phyloP scores from a whole-genome alignment of 1,140 invertebrate species.

The Drosophila micromelanica region DNA sequence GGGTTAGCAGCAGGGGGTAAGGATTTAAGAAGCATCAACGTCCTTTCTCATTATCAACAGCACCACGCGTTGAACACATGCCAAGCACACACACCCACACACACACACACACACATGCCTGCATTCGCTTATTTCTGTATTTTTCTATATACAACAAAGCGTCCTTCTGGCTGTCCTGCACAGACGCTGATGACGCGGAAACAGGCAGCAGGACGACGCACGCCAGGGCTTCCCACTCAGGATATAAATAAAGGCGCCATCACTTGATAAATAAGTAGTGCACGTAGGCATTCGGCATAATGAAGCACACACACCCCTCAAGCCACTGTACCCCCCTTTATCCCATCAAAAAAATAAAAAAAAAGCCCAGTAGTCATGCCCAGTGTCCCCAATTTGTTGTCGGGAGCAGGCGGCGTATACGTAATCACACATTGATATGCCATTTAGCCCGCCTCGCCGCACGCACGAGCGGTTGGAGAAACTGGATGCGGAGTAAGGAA shows the following conservation, averaged over 20 bases:
- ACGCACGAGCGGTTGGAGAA: slow-evolving; percentile 19
- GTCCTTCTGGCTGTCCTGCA: slow-evolving; percentile 43
- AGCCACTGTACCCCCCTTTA: background rate
- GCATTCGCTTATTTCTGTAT: slow-evolving; percentile 51
- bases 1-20: slow-evolving; percentile 23
- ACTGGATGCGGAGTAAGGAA: background rate
- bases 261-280: slow-evolving; percentile 81
- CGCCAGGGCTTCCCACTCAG: slow-evolving; percentile 45
- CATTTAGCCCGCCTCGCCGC: slow-evolving; percentile 61
- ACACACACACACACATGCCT: slow-evolving; percentile 29
- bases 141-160: slow-evolving; percentile 27
- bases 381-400: slow-evolving; percentile 50
- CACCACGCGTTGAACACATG: slow-evolving; percentile 52
- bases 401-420: slow-evolving; percentile 70
- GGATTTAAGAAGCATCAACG: slow-evolving; percentile 23
- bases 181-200: slow-evolving; percentile 42
- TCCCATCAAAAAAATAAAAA: background rate
- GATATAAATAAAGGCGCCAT: slow-evolving; percentile 65
- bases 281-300: slow-evolving; percentile 79
- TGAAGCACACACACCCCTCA: slow-evolving; percentile 47
- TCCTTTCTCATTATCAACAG: slow-evolving; percentile 72
- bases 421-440: slow-evolving; percentile 81
- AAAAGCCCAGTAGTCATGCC: slow-evolving; percentile 36
- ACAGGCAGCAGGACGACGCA: slow-evolving; percentile 9
- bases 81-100: slow-evolving; percentile 4